These are phyloP conservation scores for Mantis religiosa DNA, from an alignment of 2,888 invertebrate species.

Conservation along the genomic window DNA sequence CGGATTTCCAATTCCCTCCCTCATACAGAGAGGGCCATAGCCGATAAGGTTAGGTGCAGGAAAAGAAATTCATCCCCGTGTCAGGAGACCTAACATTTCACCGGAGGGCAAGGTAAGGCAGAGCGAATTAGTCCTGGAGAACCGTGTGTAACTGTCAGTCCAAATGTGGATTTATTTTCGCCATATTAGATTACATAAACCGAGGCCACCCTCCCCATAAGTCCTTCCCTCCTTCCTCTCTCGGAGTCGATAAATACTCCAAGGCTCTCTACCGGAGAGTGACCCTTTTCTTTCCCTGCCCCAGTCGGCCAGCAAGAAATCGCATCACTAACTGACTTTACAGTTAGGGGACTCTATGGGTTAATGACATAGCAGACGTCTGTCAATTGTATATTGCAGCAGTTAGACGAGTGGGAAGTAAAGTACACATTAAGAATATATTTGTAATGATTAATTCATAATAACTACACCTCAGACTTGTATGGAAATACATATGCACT, in stretches of 20 bases:
- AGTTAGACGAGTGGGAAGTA: no score
- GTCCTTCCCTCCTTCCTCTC: constrained; percentile 14
- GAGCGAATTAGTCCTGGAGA: constrained; percentile 16
- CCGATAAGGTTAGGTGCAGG: not conserved
- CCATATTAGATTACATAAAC: constrained; percentile 51
- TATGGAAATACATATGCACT: no score
- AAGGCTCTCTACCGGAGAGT: not conserved
- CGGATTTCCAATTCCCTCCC: not conserved
- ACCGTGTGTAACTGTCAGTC: constrained; percentile 43
- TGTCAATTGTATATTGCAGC: no score
- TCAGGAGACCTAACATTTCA: constrained; percentile 13
- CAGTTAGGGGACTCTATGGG: not conserved
- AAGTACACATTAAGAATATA: no score
- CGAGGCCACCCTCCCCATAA: constrained; percentile 29
- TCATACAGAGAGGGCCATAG: not conserved
- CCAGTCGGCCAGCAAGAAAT: not conserved
- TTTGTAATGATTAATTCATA: no score
- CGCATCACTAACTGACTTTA: not conserved
- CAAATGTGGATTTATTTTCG: constrained; percentile 51
- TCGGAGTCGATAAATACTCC: constrained; percentile 19
- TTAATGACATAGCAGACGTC: no score
- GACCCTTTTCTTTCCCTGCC: not conserved
- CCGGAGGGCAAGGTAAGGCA: constrained; percentile 1
- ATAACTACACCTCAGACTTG: no score
- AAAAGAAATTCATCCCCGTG: not conserved